These are phyloP conservation scores for Sturnira hondurensis DNA, from an alignment of 2,113 vertebrate species.

Conservation along the genomic window DNA sequence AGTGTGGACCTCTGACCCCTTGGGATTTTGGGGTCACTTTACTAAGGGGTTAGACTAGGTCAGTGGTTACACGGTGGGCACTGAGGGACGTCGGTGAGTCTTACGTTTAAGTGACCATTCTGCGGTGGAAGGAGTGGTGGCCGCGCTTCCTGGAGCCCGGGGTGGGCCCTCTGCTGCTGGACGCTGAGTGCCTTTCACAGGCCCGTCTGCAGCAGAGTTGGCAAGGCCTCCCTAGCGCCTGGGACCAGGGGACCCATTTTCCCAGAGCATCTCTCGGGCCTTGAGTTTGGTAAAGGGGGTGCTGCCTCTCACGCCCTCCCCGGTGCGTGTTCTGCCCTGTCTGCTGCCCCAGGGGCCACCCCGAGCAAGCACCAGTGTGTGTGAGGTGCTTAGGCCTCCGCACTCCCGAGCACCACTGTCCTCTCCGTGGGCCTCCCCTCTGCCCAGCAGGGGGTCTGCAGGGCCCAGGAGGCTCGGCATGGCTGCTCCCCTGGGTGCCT, in stretches of 20 bases:
- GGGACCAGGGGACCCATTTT: not conserved
- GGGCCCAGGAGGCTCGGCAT: not conserved
- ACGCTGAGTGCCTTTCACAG: not conserved
- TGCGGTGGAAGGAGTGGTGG: not conserved
- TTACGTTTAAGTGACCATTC: not conserved
- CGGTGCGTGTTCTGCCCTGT: not conserved
- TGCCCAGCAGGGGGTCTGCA: not conserved
- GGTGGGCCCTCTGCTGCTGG: not conserved
- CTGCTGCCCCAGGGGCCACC: not conserved
- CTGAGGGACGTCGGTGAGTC: not conserved
- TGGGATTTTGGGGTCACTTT: not conserved
- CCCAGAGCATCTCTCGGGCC: not conserved
- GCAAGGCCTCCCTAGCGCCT: not conserved
- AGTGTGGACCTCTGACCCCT: not conserved
- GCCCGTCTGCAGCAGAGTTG: accelerated
- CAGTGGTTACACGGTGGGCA: not conserved
- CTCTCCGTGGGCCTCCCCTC: not conserved
- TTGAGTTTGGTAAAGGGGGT: not conserved
- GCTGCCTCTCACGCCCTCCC: not conserved
- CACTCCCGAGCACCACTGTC: not conserved
- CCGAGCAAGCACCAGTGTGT: not conserved
- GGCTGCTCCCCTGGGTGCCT: not conserved
- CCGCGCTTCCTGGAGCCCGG: not conserved
- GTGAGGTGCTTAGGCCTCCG: not conserved
- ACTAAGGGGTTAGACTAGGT: not conserved